Percentiles rank a stretch among this genome's conserved stretches.
These are phyloP conservation scores for Drosophila ambigua DNA, from an alignment of 1,140 invertebrate genomes.

Conservation along the genomic window DNA sequence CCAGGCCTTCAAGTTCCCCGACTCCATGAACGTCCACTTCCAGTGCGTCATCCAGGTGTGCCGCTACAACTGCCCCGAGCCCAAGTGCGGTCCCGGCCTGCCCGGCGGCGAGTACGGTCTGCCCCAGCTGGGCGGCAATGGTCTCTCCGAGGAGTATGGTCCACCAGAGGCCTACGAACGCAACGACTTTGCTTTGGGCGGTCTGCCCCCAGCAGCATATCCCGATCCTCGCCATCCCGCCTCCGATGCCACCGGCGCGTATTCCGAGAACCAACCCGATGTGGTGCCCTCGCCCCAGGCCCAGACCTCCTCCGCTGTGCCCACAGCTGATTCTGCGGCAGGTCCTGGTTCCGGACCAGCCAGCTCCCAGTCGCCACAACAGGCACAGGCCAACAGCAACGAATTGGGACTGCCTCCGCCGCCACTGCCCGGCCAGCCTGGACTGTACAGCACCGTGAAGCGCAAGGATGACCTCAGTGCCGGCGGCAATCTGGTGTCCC, in stretches of 20 bases:
- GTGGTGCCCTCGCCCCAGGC: constrained; percentile 91
- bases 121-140: constrained; percentile 86
- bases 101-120: constrained; percentile 88
- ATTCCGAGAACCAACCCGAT: constrained; percentile 91
- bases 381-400: constrained; percentile 71
- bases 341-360: constrained; percentile 82
- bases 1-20: constrained; percentile 98
- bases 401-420: constrained; percentile 91
- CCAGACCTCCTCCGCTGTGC: constrained; percentile 86
- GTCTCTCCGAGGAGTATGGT: constrained; percentile 88
- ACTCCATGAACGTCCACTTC: constrained; percentile 98
- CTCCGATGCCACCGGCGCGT: constrained; percentile 89
- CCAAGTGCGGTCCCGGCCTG: constrained; percentile 90
- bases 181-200: constrained; percentile 90
- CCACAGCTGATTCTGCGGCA: constrained; percentile 68
- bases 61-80: constrained; percentile 95
- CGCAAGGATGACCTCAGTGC: constrained; percentile 90
- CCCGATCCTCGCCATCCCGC: constrained; percentile 93
- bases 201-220: constrained; percentile 90
- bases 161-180: constrained; percentile 86
- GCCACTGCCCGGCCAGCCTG: constrained; percentile 90
- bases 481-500: constrained; percentile 91
- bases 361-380: constrained; percentile 87
- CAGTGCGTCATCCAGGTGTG: constrained; percentile 98
- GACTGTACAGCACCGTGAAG: constrained; percentile 91